Evolutionary conservation across 2,888 invertebrate genomes (phyloP), one percentile per base, ranked within the genome.

Genomic region (Heliconius charithonia): DNA sequence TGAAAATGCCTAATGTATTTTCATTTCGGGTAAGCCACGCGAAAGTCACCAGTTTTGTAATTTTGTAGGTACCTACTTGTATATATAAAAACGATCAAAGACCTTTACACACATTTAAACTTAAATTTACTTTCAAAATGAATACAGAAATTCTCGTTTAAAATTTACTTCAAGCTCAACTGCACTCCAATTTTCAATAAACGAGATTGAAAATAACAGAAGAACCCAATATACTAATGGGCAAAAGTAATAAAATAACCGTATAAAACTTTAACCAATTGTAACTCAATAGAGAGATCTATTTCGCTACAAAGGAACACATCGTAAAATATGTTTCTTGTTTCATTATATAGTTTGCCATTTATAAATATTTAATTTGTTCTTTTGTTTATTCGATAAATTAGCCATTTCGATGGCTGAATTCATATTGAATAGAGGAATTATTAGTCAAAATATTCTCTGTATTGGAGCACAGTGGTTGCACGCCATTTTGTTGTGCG

Each of bases 401-500:
- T 72, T n/a, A 25, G n/a, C 37, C 32, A 32, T 72, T 37, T 59
- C 16, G 32, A 72, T 56, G n/a, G n/a, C 7, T 72, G 9, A 62
- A 63, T 74, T 63, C 32, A 22, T 62, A 63, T 37, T 72, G 37
- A 41, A 77, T 62, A 32, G 51, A 56, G 51, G 51, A 19, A 72
- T 72, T 45, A 70, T 4, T 29, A 37, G n/a, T 45, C 32, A 25
- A 41, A 56, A 63, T 65, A 37, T 62, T 71, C 72, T 72, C 65
- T 2, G 19, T 56, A 72, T 66, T 72, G 62, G 27, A 51, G 72
- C 27, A 65, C 45, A 72, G 70, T 37, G 72, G 71, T n/a, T 37
- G 70, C 32, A 69, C 76, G 79, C 79, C 74, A 79, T 80, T 80
- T 80, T 78, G 80, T 65, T 75, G 32, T 56, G 71, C 56, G 56